phyloP scores from a whole-genome alignment of 2,797 vertebrate genomes.

The Mastacembelus armatus region DNA sequence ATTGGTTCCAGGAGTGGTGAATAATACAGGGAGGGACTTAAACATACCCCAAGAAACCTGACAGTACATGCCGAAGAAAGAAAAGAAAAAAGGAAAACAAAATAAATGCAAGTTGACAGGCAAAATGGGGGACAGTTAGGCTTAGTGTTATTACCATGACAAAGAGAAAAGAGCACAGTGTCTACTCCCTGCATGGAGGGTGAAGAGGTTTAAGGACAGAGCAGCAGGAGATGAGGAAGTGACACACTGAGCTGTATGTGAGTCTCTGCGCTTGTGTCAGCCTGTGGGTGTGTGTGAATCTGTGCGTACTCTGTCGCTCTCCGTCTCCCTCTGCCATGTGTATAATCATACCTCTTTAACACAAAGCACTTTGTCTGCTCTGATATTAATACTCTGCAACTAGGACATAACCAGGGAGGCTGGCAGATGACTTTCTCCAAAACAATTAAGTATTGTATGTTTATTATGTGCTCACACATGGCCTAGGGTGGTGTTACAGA shows the following conservation, averaged over 20 bases:
- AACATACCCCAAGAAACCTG: slow-evolving; percentile 73
- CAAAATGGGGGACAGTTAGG: slow-evolving; percentile 86
- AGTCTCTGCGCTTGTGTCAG: slow-evolving; percentile 49
- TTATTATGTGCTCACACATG: slow-evolving; percentile 63
- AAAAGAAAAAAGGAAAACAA: slow-evolving; percentile 80
- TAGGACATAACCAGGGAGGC: slow-evolving; percentile 59
- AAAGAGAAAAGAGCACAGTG: slow-evolving; percentile 82
- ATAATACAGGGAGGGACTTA: slow-evolving; percentile 75
- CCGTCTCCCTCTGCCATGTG: slow-evolving; percentile 41
- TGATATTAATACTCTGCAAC: slow-evolving; percentile 71
- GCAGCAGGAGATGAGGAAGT: slow-evolving; percentile 86
- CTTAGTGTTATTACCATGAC: slow-evolving; percentile 87
- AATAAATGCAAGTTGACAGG: slow-evolving; percentile 87
- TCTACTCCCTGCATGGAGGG: slow-evolving; percentile 80
- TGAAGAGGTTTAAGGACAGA: slow-evolving; percentile 83
- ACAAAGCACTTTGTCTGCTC: slow-evolving; percentile 62
- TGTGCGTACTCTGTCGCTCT: slow-evolving; percentile 26
- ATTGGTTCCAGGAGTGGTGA: slow-evolving; percentile 82
- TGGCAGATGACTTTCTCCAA: slow-evolving; percentile 54
- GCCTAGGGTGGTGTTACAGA: slow-evolving; percentile 74
- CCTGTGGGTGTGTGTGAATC: slow-evolving; percentile 45
- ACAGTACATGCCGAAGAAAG: slow-evolving; percentile 75
- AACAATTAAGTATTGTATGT: slow-evolving; percentile 76
- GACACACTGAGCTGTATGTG: slow-evolving; percentile 72
- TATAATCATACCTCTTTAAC: slow-evolving; percentile 65